These are phyloP conservation scores for Zingel zingel DNA, from an alignment of 2,113 vertebrate genomes.

Conservation along the genomic window DNA sequence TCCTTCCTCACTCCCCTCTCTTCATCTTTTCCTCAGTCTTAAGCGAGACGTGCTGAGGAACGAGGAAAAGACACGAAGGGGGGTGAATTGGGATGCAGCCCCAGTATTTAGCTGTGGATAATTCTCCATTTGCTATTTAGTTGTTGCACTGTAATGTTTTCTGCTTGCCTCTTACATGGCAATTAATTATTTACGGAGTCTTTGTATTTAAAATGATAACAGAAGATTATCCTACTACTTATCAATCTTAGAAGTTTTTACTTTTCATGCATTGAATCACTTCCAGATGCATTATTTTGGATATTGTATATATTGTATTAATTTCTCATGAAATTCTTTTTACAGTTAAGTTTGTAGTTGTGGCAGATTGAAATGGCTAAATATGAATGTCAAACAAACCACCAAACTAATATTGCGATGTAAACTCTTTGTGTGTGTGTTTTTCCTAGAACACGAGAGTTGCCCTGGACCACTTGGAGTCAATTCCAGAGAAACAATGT, in stretches of 20 bases:
- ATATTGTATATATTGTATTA: background rate
- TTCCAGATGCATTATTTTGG: background rate
- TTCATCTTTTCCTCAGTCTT: background rate
- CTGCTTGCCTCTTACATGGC: background rate
- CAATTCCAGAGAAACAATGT: conserved; percentile 90
- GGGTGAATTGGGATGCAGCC: background rate
- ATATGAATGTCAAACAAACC: background rate
- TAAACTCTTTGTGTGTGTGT: background rate
- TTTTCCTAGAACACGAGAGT: conserved; percentile 87
- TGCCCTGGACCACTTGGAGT: conserved; percentile 92
- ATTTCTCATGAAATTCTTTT: background rate
- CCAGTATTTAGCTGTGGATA: conserved; percentile 9
- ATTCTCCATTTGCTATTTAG: background rate
- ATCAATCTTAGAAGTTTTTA: background rate
- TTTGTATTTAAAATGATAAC: background rate
- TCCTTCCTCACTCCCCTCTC: background rate
- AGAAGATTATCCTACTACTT: background rate
- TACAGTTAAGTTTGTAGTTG: background rate
- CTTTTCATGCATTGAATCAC: background rate
- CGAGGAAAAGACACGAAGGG: background rate
- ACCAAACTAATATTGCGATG: background rate
- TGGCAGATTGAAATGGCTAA: background rate
- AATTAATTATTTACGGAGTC: background rate
- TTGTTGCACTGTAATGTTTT: background rate
- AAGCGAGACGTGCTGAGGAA: conserved; percentile 25